Base-by-base conservation (phyloP, 2,797 vertebrate species). In the Crenichthys baileyi region DNA sequence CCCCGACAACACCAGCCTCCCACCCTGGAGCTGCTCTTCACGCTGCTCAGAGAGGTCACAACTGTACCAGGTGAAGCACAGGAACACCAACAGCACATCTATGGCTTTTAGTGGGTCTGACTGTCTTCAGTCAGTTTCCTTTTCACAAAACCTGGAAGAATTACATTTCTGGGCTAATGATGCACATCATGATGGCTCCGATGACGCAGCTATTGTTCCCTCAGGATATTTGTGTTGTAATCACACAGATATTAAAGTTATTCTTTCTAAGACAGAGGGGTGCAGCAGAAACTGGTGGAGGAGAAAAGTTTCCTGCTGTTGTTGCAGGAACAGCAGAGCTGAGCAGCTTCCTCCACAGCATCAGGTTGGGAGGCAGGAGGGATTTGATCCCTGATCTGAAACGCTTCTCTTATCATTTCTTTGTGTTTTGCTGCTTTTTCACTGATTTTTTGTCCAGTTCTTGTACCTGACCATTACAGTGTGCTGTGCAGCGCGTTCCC, bases 1-100 rank as follows among this genome's bases (percentile, higher is more conserved):
- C 98, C 98, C 5, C 96, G 98, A 4, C 97, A 98, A 79, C 98
- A 99, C 85, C 98, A 99, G 55, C 97, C 98, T 0, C 98, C 98
- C 0, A 99, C 98, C 53, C 91, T 99, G 86, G 97, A 99, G 81
- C 94, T 99, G 87, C 96, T 99, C 44, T 99, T 99, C 83, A 93
- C 97, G 80, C 93, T 99, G 71, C 94, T 99, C 84, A 95, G 98
- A 86, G 98, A 98, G 0, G 90, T 99, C 91, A 95, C 96, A 75
- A 94, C 92, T 48, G 94, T 93, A 22, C 98, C 98, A 86, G 98
- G 98, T 99, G 36, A 81, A 13, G 70, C 70, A 22, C 73, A 44
- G 3, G 9, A 56, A 22, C 56, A 29, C n/a, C 50, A 15, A 12
- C 26, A 61, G 60, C 61, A 63, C 24, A 16, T 70, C 39, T 46